Percentiles rank a stretch among this genome's conserved stretches.
These are phyloP conservation scores for Diplosoma virens DNA, from an alignment of 23 tunicate species.

Conservation along the genomic window DNA sequence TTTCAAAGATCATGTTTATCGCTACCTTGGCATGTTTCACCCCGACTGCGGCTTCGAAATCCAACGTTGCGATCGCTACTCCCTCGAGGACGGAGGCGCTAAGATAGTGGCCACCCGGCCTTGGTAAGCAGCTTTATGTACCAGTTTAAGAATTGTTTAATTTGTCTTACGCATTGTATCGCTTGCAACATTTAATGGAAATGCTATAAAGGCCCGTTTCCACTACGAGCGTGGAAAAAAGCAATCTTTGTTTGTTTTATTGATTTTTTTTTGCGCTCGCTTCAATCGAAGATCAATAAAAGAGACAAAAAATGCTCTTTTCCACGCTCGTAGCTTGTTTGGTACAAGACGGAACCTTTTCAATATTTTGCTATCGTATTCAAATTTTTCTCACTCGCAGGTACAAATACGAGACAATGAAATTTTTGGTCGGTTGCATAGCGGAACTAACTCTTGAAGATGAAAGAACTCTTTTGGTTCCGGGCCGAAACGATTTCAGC, in stretches of 20 bases:
- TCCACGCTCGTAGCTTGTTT: no score
- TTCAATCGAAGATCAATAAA: no score
- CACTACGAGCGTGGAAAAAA: no score
- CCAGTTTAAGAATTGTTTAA: no score
- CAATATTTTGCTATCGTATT: not conserved
- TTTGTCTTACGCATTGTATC: no score
- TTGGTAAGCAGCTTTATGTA: no score
- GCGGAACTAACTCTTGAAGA: constrained; percentile 84
- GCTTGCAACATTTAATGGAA: no score
- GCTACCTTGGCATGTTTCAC: constrained; percentile 90
- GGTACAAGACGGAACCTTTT: no score
- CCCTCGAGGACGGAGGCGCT: constrained; percentile 84
- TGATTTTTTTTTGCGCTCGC: no score
- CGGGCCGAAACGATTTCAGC: constrained; percentile 90
- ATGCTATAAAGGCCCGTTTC: no score
- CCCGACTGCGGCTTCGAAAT: constrained; percentile 81
- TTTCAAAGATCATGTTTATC: constrained; percentile 68
- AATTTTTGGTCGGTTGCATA: constrained; percentile 68
- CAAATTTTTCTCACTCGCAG: constrained; percentile 17
- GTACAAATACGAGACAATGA: constrained; percentile 85
- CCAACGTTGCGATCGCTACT: constrained; percentile 67
- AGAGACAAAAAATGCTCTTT: no score
- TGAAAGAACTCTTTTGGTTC: constrained; percentile 55
- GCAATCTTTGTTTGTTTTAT: no score
- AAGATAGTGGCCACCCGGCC: constrained; percentile 72